These are phyloP conservation scores for Cetonia aurata DNA, from an alignment of 2,888 invertebrate species.

Conservation along the genomic window DNA sequence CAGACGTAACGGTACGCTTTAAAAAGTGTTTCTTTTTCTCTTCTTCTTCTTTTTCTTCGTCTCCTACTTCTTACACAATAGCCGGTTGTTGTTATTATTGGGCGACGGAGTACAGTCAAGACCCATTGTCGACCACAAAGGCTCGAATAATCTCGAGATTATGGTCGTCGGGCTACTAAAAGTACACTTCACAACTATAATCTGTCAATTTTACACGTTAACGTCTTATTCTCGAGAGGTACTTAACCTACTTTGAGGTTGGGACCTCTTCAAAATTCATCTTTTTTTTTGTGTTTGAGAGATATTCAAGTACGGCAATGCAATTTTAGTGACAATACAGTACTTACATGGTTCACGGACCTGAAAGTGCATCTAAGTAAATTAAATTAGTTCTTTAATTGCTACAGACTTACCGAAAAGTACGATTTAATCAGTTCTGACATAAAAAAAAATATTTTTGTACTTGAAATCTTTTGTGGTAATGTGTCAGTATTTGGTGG, in stretches of 20 bases:
- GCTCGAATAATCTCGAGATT: conserved; percentile 36
- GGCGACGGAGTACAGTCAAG: conserved; percentile 36
- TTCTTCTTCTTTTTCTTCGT: neutral
- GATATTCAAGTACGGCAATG: conserved; percentile 10
- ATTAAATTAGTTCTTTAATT: neutral
- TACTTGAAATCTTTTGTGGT: no score
- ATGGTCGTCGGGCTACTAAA: conserved; percentile 39
- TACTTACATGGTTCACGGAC: no score
- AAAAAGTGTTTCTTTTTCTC: conserved; percentile 33
- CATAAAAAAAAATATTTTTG: no score
- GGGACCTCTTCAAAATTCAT: conserved; percentile 2
- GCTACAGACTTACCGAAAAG: no score
- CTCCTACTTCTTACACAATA: conserved; percentile 39
- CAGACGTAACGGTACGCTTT: conserved; percentile 60
- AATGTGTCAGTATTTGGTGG: no score
- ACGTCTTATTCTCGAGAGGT: conserved; percentile 28
- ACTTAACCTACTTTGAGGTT: conserved; percentile 22
- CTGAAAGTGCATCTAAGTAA: neutral
- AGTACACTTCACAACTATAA: conserved; percentile 35
- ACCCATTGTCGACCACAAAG: conserved; percentile 34
- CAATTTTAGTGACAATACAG: neutral
- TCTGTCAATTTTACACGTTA: conserved; percentile 41
- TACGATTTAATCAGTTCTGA: no score
- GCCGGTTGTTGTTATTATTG: conserved; percentile 40
- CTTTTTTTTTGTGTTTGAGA: neutral